Base-by-base conservation (phyloP, 1,140 invertebrate genomes). In the Charaxes varanes region DNA sequence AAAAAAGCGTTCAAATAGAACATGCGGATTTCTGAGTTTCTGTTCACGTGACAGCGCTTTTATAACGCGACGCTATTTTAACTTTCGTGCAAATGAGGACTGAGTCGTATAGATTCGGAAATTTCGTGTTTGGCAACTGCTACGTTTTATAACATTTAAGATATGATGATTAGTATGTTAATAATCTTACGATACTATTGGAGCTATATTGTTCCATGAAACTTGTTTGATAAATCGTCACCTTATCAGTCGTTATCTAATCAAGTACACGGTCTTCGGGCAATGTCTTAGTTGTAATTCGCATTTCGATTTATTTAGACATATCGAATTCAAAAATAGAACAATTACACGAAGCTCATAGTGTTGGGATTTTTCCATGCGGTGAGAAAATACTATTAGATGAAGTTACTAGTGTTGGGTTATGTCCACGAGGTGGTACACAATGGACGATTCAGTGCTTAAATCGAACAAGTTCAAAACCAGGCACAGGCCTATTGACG, bases 201-300 rank as follows among this genome's bases (percentile, higher is more conserved):
- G 13, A 12, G 27, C 2, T 30, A 2, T 2, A 2, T 30, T 30
- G 11, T 23, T 33, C 28, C 35, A 33, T 49, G 44, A 41, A 58
- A 62, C 46, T 53, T 33, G 52, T 61, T 66, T 12, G 74, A 79
- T 77, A 77, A 72, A 54, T 52, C 42, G 23, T 47, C 38, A 50
- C 41, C 57, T 45, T 82, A 79, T 82, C 72, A 69, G 46, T 42
- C 52, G 44, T 52, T 81, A 81, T 81, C 78, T 82, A 66, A 79
- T 81, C 77, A n/a, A n/a, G n/a, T 67, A 33, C 48, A 34, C 46
- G 60, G 57, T 60, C 47, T 61, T 46, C 46, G 41, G 57, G 57
- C 58, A 61, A 68, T 65, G 59, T 76, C 62, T 82, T 71, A 82
- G 71, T 82, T 63, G 59, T 78, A 64, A 68, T 68, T 71, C 41